phyloP scores from a whole-genome alignment of 2,797 vertebrate genomes.

The Hydrolagus colliei region DNA sequence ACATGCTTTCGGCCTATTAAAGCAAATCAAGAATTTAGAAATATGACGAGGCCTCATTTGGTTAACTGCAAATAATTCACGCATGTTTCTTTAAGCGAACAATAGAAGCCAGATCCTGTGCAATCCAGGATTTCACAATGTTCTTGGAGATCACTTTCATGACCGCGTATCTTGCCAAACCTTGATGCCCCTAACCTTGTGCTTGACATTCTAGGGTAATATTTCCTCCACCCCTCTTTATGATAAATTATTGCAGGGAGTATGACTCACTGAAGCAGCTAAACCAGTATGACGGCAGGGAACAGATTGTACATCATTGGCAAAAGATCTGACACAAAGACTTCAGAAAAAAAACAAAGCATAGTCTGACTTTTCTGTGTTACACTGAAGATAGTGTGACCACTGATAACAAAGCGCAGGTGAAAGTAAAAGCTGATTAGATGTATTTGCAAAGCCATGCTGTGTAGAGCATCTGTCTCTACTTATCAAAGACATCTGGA shows the following conservation, averaged over 20 bases:
- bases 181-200: background rate
- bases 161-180: background rate
- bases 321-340: background rate
- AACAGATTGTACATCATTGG: background rate
- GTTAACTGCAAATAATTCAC: background rate
- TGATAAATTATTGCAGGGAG: slow-evolving; percentile 33
- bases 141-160: background rate
- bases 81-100: background rate
- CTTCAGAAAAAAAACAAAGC: background rate
- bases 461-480: slow-evolving; percentile 32
- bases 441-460: background rate
- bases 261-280: background rate
- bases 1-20: background rate
- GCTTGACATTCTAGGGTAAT: slow-evolving; percentile 32
- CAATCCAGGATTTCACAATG: slow-evolving; percentile 1
- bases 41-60: background rate
- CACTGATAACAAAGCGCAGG: slow-evolving; percentile 9
- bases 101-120: background rate
- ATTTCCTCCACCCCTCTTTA: slow-evolving; percentile 28
- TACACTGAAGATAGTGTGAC: slow-evolving; percentile 16
- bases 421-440: slow-evolving; percentile 29
- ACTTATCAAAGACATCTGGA: slow-evolving; percentile 38
- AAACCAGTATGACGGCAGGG: background rate
- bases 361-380: background rate
- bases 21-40: background rate